Conservation (phyloP, 37 sponge, comb jelly and placozoan genomes). For the Cladorhizidae sp. region DNA sequence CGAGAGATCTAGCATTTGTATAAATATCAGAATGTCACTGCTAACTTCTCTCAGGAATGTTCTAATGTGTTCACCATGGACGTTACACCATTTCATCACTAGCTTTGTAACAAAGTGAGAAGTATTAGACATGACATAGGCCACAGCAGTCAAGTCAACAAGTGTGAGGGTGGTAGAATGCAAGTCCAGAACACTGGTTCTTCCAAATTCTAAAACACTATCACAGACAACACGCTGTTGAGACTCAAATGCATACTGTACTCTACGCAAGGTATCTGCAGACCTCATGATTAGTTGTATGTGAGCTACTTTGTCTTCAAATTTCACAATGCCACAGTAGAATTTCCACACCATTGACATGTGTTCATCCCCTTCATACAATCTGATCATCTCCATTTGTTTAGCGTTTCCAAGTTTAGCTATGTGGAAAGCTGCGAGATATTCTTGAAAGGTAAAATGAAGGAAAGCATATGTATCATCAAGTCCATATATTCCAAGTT, state of each 20-base stretch:
- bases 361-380: background rate
- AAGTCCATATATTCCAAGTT: background rate
- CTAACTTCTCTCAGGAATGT: background rate
- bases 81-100: background rate
- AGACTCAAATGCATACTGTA: no score
- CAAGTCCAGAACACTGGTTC: background rate
- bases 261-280: background rate
- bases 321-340: constrained; percentile 41
- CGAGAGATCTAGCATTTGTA: no score
- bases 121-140: background rate
- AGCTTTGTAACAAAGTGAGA: constrained; percentile 4
- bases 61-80: background rate
- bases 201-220: background rate
- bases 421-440: constrained; percentile 55
- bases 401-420: background rate
- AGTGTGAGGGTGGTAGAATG: background rate
- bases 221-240: constrained; percentile 8
- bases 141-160: constrained; percentile 26
- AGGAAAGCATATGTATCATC: no score
- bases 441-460: no score
- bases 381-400: constrained; percentile 9
- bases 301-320: background rate
- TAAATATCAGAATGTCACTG: no score
- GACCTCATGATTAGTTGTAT: background rate
- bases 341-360: constrained; percentile 54